phyloP scores from a whole-genome alignment of 1,140 invertebrate species.

The Conus betulinus region DNA sequence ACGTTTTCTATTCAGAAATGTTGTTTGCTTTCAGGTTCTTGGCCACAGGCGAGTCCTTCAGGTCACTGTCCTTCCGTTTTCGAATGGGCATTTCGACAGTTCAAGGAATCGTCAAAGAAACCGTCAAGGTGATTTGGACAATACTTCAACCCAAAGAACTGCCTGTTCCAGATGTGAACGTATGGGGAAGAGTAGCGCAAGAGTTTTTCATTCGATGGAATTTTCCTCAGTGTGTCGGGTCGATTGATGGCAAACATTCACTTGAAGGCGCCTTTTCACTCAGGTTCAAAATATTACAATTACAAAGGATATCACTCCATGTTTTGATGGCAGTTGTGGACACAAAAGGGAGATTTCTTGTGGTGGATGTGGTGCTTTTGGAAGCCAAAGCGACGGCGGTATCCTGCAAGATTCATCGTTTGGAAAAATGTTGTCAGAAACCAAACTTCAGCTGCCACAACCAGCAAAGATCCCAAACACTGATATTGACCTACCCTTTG shows the following conservation, averaged over 20 bases:
- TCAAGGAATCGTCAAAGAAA: conserved; percentile 7
- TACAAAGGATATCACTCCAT: conserved; percentile 70
- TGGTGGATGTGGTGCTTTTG: conserved; percentile 64
- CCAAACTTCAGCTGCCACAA: too few relatives aligned
- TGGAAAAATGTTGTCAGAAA: too few relatives aligned
- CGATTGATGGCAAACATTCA: conserved; percentile 75
- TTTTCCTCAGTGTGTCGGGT: conserved; percentile 72
- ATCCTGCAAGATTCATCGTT: not conserved
- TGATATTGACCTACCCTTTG: too few relatives aligned
- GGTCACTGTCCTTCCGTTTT: too few relatives aligned
- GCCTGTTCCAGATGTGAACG: not conserved
- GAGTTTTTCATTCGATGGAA: conserved; percentile 63
- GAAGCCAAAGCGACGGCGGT: not conserved
- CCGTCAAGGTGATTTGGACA: conserved; percentile 16
- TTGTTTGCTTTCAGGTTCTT: too few relatives aligned
- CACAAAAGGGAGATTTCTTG: conserved; percentile 69
- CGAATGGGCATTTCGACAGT: too few relatives aligned
- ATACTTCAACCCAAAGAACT: not conserved
- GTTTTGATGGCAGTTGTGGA: conserved; percentile 69
- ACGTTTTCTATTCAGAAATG: too few relatives aligned
- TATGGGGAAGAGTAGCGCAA: conserved; percentile 20
- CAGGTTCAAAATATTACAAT: conserved; percentile 67
- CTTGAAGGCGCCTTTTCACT: conserved; percentile 64
- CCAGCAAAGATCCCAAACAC: too few relatives aligned
- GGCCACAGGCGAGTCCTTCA: too few relatives aligned